Evolutionary conservation across 2,888 invertebrate species (phyloP).

Genomic region (Reticulitermes lucifugus): DNA sequence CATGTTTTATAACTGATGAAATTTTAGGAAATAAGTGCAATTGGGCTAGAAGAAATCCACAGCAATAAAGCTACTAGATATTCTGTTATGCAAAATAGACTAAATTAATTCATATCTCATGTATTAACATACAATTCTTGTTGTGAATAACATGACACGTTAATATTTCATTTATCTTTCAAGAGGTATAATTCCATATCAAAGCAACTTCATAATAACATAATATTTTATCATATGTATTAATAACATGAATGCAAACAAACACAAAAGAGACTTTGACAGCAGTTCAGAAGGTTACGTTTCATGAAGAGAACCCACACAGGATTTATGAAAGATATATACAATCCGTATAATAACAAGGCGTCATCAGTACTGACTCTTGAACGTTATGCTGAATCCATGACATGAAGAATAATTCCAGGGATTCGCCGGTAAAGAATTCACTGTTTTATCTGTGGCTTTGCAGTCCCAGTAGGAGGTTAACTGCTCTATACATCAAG

Average conservation of each 20-base stretch:
- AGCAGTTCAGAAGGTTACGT: not conserved
- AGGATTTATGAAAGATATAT: not conserved
- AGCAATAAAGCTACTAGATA: not conserved
- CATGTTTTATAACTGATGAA: too few relatives aligned
- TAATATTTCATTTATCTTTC: not conserved
- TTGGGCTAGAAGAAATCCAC: too few relatives aligned
- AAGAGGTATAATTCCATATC: not conserved
- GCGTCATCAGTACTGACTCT: not conserved
- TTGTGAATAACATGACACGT: too few relatives aligned
- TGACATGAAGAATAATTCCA: conserved; percentile 39
- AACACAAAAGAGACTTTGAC: not conserved
- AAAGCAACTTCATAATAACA: not conserved
- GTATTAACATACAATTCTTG: too few relatives aligned
- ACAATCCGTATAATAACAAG: conserved; percentile 4
- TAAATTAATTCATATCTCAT: too few relatives aligned
- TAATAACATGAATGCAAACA: not conserved
- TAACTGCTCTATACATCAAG: conserved; percentile 47
- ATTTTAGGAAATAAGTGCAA: too few relatives aligned
- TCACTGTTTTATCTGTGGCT: conserved; percentile 46
- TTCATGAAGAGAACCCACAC: not conserved
- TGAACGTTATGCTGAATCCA: conserved; percentile 1
- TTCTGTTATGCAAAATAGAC: too few relatives aligned
- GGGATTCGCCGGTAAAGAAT: conserved; percentile 42
- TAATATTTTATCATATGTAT: not conserved
- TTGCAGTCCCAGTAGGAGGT: conserved; percentile 44